Percentiles rank a stretch among this genome's conserved stretches.
phyloP scores from a whole-genome alignment of 2,797 vertebrate genomes.

The Rhyacichthys aspro region DNA sequence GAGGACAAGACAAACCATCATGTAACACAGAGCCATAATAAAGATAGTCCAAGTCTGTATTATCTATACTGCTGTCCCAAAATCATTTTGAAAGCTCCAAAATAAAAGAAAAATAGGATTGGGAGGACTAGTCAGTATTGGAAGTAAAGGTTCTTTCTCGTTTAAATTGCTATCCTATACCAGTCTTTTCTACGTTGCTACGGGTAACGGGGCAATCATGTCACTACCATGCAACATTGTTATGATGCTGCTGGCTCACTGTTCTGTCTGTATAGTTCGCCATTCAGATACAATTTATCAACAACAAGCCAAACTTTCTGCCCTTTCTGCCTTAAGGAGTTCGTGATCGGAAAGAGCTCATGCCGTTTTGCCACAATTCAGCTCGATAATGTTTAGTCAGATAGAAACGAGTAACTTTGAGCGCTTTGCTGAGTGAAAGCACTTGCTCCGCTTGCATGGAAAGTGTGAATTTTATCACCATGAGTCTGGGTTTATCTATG shows the following conservation, averaged over 20 bases:
- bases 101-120: background rate
- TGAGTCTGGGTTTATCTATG: background rate
- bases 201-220: background rate
- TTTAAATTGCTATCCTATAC: too few species aligned
- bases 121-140: too few species aligned
- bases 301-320: background rate
- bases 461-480: background rate
- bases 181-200: too few species aligned
- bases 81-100: background rate
- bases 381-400: background rate
- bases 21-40: too few species aligned
- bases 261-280: background rate
- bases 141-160: too few species aligned
- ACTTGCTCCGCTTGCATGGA: background rate
- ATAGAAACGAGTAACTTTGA: background rate
- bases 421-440: background rate
- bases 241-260: background rate
- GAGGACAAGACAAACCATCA: background rate
- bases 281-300: constrained; percentile 1
- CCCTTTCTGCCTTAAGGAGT: background rate
- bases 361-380: background rate
- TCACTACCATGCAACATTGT: background rate
- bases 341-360: background rate
- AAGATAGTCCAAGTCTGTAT: too few species aligned
- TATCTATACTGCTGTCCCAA: too few species aligned